Percentiles rank a stretch among this genome's conserved stretches.
These are phyloP conservation scores for Geophilus truncorum DNA, from an alignment of 2,888 invertebrate species.

Conservation along the genomic window DNA sequence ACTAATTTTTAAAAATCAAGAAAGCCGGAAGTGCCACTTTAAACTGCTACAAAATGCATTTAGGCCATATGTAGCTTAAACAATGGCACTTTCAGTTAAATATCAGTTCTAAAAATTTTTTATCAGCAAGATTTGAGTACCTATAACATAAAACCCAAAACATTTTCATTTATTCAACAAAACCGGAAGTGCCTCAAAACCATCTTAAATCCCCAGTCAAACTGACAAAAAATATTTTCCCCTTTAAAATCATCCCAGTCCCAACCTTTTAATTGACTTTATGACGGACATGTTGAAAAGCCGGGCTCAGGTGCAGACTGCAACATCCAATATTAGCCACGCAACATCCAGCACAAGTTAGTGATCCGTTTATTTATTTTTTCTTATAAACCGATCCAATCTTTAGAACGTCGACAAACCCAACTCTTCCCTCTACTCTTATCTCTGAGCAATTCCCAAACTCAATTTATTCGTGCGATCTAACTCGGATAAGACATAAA, in stretches of 20 bases:
- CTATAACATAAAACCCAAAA: too few species aligned
- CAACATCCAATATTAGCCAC: neutral
- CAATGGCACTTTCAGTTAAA: too few species aligned
- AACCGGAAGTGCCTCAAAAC: too few species aligned
- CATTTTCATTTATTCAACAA: too few species aligned
- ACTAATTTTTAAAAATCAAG: too few species aligned
- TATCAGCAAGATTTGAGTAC: too few species aligned
- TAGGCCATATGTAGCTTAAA: too few species aligned
- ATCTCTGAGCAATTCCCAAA: neutral
- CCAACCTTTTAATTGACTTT: neutral
- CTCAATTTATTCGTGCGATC: neutral
- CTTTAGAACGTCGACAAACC: neutral
- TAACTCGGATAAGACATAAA: neutral
- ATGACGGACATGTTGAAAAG: neutral
- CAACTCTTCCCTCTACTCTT: neutral
- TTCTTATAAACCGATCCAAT: neutral
- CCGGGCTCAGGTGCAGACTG: neutral
- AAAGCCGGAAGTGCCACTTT: too few species aligned
- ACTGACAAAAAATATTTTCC: neutral
- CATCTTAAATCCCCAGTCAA: too few species aligned
- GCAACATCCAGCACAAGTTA: neutral
- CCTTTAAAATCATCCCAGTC: neutral
- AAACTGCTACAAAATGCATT: too few species aligned
- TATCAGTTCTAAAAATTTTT: too few species aligned
- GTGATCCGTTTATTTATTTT: neutral